Evolutionary conservation across 2,113 vertebrate genomes (phyloP).

Genomic region (Kryptolebias marmoratus): DNA sequence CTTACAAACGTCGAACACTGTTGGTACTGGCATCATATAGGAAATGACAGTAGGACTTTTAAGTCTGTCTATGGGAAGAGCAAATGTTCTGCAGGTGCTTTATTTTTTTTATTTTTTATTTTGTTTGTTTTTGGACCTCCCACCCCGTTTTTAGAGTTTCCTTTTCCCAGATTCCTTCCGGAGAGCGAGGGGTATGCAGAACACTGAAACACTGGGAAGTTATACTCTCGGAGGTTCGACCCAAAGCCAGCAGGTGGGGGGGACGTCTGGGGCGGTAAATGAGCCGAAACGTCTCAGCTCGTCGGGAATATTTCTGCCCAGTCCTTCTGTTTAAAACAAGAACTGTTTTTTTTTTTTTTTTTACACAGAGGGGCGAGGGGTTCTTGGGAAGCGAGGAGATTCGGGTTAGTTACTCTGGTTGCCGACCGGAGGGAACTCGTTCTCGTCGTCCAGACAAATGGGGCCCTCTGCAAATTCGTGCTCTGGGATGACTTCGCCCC

Average conservation of each 20-base stretch:
- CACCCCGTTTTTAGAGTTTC: constrained; percentile 22
- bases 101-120: not conserved
- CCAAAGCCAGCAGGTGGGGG: constrained; percentile 47
- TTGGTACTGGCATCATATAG: constrained; percentile 13
- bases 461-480: constrained; percentile 92
- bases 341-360: constrained; percentile 30
- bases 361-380: constrained; percentile 5
- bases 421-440: constrained; percentile 94
- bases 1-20: constrained; percentile 34
- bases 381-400: not conserved
- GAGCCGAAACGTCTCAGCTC: constrained; percentile 23
- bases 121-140: constrained; percentile 3
- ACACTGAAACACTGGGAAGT: constrained; percentile 40
- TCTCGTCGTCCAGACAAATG: constrained; percentile 92
- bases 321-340: constrained; percentile 29
- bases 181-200: constrained; percentile 23
- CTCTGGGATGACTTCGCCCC: constrained; percentile 92
- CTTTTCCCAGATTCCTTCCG: constrained; percentile 22
- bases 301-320: constrained; percentile 35
- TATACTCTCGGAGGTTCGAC: constrained; percentile 43
- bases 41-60: constrained; percentile 15
- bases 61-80: not conserved
- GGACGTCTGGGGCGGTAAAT: constrained; percentile 13
- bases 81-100: not conserved
- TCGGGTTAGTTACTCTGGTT: constrained; percentile 83